Base-by-base conservation (phyloP, 92 coral and sea anemone species). In the Phenganax subtilis region DNA sequence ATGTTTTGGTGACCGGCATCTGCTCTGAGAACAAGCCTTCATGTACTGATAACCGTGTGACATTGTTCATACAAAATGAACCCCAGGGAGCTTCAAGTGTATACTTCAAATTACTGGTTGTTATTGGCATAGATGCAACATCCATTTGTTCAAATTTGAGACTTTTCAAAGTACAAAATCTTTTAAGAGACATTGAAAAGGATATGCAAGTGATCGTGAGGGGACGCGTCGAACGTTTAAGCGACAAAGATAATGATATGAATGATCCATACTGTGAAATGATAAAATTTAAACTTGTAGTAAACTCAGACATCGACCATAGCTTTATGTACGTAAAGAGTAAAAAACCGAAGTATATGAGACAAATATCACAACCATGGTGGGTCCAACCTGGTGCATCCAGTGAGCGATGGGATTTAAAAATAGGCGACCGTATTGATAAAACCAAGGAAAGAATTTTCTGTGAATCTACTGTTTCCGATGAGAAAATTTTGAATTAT, bases 281-380 rank as follows among this genome's bases (percentile, higher is more conserved):
- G 75, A 82, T 89, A 11, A 86, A 86, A 4, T 87, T 86, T 30
- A 82, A 87, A 61, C 55, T 91, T n/a, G 86, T 91, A 14, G 90
- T 91, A 6, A 89, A 91, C 72, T 68, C 85, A 12, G 88, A 89
- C 71, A 5, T 5, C 47, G 16, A 31, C 30, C 96, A 91, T 65
- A 90, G 90, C 15, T 88, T 89, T 3, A 81, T 79, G 16, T 84
- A 91, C 71, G 31, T 81, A 28, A 86, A 84, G 57, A 72, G 67
- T 3, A 86, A 86, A 55, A 71, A 52, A 17, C 70, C 75, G 11
- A 66, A 83, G 2, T 88, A 75, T 69, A 9, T 58, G 9, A 87
- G 96, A 7, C 96, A 91, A 68, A 30, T 87, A 12, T 91, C 92
- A 4, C 84, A 80, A 55, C 89, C 90, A 28, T 87, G 90, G 89